phyloP scores from a whole-genome alignment of 2,797 vertebrate species.

The Eulemur rubriventer region DNA sequence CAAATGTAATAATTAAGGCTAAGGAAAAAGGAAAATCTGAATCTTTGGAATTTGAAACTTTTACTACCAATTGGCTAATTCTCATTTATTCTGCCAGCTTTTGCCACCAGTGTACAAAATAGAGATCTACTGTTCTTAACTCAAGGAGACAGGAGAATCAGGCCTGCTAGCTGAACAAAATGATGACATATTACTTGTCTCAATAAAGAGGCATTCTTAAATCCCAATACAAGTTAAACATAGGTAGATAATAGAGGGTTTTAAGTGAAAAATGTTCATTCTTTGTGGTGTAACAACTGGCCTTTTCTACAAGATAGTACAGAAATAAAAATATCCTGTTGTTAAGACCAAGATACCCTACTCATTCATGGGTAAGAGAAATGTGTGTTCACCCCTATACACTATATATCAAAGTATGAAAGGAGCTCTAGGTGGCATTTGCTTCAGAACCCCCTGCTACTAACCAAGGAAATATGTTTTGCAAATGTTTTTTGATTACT shows the following conservation, averaged over 20 bases:
- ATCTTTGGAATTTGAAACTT: conserved; percentile 63
- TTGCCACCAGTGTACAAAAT: conserved; percentile 51
- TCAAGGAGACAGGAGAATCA: conserved; percentile 73
- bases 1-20: conserved; percentile 59
- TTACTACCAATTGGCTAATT: conserved; percentile 29
- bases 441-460: conserved; percentile 16
- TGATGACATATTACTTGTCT: conserved; percentile 78
- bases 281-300: conserved; percentile 22
- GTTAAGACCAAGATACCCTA: not conserved
- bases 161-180: conserved; percentile 78
- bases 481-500: conserved; percentile 49
- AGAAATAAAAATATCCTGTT: conserved; percentile 38
- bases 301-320: conserved; percentile 52
- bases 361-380: conserved; percentile 50
- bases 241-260: conserved; percentile 71
- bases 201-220: conserved; percentile 76
- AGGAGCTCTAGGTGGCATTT: conserved; percentile 14
- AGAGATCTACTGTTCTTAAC: conserved; percentile 60
- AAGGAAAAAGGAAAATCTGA: conserved; percentile 34
- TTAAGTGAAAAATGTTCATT: conserved; percentile 49
- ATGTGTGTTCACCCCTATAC: not conserved
- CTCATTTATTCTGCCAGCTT: conserved; percentile 68
- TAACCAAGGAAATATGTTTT: conserved; percentile 44
- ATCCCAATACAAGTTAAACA: conserved; percentile 72
- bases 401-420: not conserved